Evolutionary conservation across 2,797 vertebrate genomes (phyloP), one percentile per base, ranked within the genome.

Genomic region (Leontopithecus rosalia): DNA sequence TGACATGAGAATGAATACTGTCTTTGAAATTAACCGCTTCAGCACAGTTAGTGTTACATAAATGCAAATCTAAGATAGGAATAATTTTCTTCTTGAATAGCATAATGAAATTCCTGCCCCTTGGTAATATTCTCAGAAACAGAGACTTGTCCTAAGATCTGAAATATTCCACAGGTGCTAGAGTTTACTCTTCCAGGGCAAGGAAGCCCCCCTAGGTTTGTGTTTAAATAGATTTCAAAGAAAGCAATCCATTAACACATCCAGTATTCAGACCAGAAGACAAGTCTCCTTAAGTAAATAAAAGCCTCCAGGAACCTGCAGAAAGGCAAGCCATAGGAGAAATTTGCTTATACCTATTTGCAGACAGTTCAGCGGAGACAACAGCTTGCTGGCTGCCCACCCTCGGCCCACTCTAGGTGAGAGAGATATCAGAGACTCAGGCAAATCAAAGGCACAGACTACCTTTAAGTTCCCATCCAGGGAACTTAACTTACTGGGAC

Each of bases 181-280:
- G 24, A 36, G 20, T 75, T 92, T 43, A 84, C 48, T 50, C 30
- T 58, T 84, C n/a, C 86, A 11, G 0, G n/a, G 24, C 4, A 11
- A 88, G 36, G 77, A 52, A 58, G 30, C 20, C 77, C 50, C 43
- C 41, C 39, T 13, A 50, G 26, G 61, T 70, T 28, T 61, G n/a
- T 67, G 48, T 61, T 88, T 81, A 81, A 89, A 84, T 58, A 73
- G 67, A 87, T 81, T 87, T 91, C 86, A 94, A 94, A 91, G 55
- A 87, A 90, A 97, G 76, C 72, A 52, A 87, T 83, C 57, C 41
- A 58, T 92, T 55, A 92, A 61, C 75, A 95, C 86, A n/a, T 36
- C 33, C 64, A 90, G 41, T 64, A 73, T 79, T 82, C 92, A 82
- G 70, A 87, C 79, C n/a, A 57, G 91, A 90, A 85, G 81, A 39